Conservation (phyloP, 35 echinoderm and acorn worm genomes). For the Amphiura filiformis region DNA sequence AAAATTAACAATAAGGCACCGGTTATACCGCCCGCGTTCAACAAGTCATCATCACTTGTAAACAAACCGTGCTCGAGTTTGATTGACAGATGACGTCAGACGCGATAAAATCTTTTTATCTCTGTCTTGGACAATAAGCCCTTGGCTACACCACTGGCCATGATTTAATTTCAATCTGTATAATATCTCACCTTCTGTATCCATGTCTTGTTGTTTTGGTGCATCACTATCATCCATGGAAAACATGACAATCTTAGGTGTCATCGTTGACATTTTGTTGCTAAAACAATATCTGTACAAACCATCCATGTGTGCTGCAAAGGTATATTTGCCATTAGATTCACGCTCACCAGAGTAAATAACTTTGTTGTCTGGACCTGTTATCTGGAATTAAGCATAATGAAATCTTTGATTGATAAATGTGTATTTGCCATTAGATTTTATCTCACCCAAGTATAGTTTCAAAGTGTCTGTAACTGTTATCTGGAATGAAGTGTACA, state of each 20-base stretch:
- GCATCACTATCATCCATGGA: constrained; percentile 91
- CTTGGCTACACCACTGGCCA: too few relatives aligned
- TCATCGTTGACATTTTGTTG: constrained; percentile 98
- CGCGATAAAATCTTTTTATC: too few relatives aligned
- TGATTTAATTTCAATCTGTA: background rate
- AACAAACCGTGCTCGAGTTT: too few relatives aligned
- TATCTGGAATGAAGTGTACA: too few relatives aligned
- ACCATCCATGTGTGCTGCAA: constrained; percentile 90
- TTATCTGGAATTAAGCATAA: constrained; percentile 55
- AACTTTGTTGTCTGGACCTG: constrained; percentile 80
- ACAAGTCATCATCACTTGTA: too few relatives aligned
- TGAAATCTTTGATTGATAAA: background rate
- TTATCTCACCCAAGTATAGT: too few relatives aligned
- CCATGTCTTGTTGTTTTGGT: constrained; percentile 75
- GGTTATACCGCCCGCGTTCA: too few relatives aligned
- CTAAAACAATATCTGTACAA: constrained; percentile 93
- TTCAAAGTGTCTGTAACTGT: background rate
- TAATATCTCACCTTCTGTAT: constrained; percentile 94
- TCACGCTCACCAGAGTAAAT: constrained; percentile 87
- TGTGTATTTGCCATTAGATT: background rate
- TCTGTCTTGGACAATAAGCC: too few relatives aligned
- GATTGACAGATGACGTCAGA: too few relatives aligned
- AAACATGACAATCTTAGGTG: constrained; percentile 98
- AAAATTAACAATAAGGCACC: too few relatives aligned
- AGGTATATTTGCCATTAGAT: constrained; percentile 98